A percentile compares a stretch with the other conserved stretches of the same genome.
phyloP scores from a whole-genome alignment of 1,140 invertebrate genomes.

The Linepithema humile region DNA sequence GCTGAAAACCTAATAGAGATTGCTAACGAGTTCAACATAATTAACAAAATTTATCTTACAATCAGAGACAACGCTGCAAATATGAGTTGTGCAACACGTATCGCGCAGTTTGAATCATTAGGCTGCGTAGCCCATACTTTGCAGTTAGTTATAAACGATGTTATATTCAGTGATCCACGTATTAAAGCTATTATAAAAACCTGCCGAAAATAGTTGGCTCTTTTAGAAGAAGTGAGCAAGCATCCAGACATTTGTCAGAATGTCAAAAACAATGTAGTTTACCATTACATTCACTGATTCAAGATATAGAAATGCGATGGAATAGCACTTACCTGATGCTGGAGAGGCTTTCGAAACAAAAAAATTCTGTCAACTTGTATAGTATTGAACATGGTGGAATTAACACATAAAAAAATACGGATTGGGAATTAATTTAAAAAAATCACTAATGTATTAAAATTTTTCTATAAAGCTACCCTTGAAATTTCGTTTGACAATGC shows the following conservation, averaged over 20 bases:
- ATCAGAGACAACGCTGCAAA: background rate
- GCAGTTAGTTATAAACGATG: background rate
- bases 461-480: background rate
- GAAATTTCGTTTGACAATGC: background rate
- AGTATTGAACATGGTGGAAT: background rate
- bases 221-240: slow-evolving; percentile 13
- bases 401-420: background rate
- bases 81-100: background rate
- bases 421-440: background rate
- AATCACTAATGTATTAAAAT: background rate
- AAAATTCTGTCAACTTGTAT: background rate
- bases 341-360: background rate
- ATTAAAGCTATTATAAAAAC: background rate
- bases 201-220: background rate
- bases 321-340: background rate
- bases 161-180: background rate
- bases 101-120: background rate
- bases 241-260: background rate
- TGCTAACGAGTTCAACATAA: too few species aligned
- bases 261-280: background rate
- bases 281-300: background rate
- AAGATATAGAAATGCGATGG: background rate
- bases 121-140: background rate
- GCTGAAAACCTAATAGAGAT: too few species aligned
- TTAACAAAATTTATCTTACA: background rate